Base-by-base conservation (phyloP, 2,888 invertebrate species). In the Cecidostiba fungosa region DNA sequence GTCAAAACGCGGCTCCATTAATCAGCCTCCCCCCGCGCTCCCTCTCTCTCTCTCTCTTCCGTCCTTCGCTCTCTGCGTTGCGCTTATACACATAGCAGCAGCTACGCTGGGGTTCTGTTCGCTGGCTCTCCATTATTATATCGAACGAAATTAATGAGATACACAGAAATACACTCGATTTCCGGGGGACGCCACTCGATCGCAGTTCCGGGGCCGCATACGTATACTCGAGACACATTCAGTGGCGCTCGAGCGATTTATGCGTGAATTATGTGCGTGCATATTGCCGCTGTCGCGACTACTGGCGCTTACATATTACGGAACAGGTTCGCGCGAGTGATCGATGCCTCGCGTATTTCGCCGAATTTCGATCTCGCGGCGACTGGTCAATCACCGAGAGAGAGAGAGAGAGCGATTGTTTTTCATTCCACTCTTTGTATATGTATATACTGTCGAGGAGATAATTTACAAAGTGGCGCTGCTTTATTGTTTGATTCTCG, bases 61-160 rank as follows among this genome's bases (percentile, higher is more conserved):
- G 26, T 29, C 78, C 54, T 16, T 19, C 54, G 54, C 36, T 36
- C 36, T 36, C 36, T 6, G 36, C 36, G 5, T 36, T 6, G 36
- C 54, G 36, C 54, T 54, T 84, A 78, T 76, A 82, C 77, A 62
- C 26, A n/a, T n/a, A 5, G 23, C 59, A 2, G 26, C 66, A 66
- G 66, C 23, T 62, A 85, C 77, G 86, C 76, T 77, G 84, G 79
- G 70, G 80, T 23, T 36, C 8, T 1, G 32, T 16, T 77, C 78
- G 36, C 26, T 23, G 79, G 66, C 84, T 84, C 87, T 84, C 89
- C 89, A 90, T 91, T 92, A 93, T 93, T 92, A 93, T 92, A 93
- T 92, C 90, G 91, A 92, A 92, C 92, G 91, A 92, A 92, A 93
- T 93, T 93, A 93, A 93, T 93, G 93, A 93, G 93, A 92, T 93